Evolutionary conservation across 2,888 invertebrate genomes (phyloP).

Genomic region (Agonopterix alstromeriana): DNA sequence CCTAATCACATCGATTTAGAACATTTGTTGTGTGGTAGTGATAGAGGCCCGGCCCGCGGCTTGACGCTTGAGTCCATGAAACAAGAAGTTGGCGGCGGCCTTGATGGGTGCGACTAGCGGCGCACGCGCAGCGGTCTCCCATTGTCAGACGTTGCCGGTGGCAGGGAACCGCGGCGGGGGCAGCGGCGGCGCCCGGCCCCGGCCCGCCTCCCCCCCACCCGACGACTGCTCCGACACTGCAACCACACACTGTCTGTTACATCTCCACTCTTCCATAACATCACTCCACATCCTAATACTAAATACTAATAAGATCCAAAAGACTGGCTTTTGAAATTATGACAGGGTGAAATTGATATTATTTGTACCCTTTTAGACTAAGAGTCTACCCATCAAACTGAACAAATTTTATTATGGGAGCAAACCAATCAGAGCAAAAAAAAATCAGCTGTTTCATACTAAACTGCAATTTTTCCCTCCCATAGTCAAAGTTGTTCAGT

Average conservation of each 20-base stretch:
- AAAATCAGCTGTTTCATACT: no score
- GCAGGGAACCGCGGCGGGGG: slow-evolving; percentile 88
- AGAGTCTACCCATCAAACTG: no score
- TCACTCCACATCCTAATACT: no score
- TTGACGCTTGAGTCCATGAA: slow-evolving; percentile 79
- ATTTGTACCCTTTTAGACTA: no score
- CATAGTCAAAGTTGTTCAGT: no score
- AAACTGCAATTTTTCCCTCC: no score
- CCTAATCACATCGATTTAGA: slow-evolving; percentile 76
- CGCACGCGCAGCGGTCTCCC: slow-evolving; percentile 79
- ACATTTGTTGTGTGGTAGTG: slow-evolving; percentile 75
- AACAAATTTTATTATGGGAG: no score
- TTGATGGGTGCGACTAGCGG: slow-evolving; percentile 78
- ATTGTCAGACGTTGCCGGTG: slow-evolving; percentile 87
- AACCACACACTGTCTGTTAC: slow-evolving; percentile 16
- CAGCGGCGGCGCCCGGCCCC: slow-evolving; percentile 89
- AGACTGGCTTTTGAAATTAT: no score
- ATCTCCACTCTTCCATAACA: no score
- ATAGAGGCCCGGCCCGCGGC: slow-evolving; percentile 59
- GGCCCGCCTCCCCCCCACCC: slow-evolving; percentile 80
- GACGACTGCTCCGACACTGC: slow-evolving; percentile 94
- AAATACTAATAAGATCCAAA: no score
- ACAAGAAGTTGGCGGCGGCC: slow-evolving; percentile 82
- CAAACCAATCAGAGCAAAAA: no score
- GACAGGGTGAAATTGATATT: no score